These are phyloP conservation scores for Philaethria dido DNA, from an alignment of 2,888 invertebrate species.

Conservation along the genomic window DNA sequence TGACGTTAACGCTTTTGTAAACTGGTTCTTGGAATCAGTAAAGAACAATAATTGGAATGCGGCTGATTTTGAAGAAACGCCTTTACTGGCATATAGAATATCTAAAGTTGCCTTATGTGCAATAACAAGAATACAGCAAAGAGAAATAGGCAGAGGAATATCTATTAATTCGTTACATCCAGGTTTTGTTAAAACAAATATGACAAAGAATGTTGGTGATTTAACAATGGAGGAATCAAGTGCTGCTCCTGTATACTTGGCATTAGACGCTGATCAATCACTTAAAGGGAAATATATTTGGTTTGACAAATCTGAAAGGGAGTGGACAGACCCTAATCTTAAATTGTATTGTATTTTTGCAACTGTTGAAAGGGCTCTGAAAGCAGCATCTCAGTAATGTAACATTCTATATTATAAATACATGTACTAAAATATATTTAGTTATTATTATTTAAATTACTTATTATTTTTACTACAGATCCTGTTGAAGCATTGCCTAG, in stretches of 20 bases:
- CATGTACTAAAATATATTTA: neutral
- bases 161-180: constrained; percentile 50
- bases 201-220: constrained; percentile 46
- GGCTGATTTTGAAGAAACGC: constrained; percentile 48
- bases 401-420: neutral
- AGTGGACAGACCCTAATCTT: constrained; percentile 45
- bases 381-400: neutral
- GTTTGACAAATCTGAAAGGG: constrained; percentile 50
- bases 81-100: constrained; percentile 46
- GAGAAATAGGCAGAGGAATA: constrained; percentile 42
- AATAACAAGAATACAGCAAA: constrained; percentile 49
- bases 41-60: constrained; percentile 45
- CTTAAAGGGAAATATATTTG: constrained; percentile 51
- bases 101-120: constrained; percentile 50
- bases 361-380: constrained; percentile 15
- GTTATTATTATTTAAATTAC: no score
- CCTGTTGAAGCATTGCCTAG: no score
- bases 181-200: constrained; percentile 49
- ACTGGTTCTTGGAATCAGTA: constrained; percentile 51
- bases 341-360: constrained; percentile 36
- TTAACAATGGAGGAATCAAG: constrained; percentile 45
- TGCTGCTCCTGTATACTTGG: constrained; percentile 47
- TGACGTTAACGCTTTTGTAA: constrained; percentile 48
- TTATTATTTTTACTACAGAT: no score
- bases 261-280: constrained; percentile 48